Conservation (phyloP, 2,113 vertebrate species). For the Dasyprocta punctata region DNA sequence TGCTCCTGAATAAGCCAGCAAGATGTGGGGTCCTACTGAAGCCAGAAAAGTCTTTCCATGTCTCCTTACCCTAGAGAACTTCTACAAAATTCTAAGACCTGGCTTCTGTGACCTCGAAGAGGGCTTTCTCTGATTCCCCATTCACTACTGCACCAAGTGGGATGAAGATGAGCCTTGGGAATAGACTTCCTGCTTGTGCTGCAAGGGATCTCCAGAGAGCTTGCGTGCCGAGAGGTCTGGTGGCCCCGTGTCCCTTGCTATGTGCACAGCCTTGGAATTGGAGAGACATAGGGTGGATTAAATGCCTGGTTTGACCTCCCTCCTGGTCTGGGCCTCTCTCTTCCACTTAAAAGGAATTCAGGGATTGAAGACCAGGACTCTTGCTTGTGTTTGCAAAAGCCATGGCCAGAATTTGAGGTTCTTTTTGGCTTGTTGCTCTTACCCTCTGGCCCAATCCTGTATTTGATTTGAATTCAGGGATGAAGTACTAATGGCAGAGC, state of each 20-base stretch:
- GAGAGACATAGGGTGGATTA: neutral
- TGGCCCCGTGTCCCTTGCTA: too few relatives aligned
- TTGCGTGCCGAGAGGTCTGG: neutral
- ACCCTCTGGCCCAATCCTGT: neutral
- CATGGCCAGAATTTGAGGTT: neutral
- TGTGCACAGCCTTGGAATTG: neutral
- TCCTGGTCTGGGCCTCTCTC: neutral
- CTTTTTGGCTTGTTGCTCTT: neutral
- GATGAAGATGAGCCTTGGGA: neutral
- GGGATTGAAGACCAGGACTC: neutral
- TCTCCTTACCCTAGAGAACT: neutral
- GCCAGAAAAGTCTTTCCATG: slow-evolving; percentile 13
- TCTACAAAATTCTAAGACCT: neutral
- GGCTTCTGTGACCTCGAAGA: neutral
- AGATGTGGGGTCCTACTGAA: neutral
- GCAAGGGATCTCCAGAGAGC: neutral
- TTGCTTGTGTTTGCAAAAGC: neutral
- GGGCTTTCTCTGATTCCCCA: neutral
- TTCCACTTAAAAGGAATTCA: neutral
- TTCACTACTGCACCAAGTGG: neutral
- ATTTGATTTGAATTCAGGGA: neutral
- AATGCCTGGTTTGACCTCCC: too few relatives aligned
- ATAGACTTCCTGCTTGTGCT: neutral
- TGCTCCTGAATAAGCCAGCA: slow-evolving; percentile 37
- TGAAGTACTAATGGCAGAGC: neutral